Conservation (phyloP, 2,113 vertebrate species). For the Anoplopoma fimbria region DNA sequence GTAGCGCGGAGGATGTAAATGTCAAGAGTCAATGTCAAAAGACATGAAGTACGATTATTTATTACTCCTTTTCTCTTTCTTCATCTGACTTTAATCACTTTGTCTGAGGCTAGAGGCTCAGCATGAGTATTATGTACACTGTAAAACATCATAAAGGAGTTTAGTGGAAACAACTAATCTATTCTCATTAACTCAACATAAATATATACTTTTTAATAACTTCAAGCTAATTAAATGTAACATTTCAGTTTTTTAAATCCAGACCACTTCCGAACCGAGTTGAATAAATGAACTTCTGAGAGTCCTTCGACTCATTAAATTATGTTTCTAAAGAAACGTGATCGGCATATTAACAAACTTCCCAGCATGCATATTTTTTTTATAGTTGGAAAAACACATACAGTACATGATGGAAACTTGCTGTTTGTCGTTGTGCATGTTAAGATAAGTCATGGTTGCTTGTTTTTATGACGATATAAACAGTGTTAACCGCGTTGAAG, state of each 20-base stretch:
- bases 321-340: neutral
- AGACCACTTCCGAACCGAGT: neutral
- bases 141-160: neutral
- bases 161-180: neutral
- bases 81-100: slow-evolving; percentile 10
- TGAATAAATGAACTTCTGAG: neutral
- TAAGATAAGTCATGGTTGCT: neutral
- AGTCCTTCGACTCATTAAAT: neutral
- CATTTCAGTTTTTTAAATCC: neutral
- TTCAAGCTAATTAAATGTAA: neutral
- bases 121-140: neutral
- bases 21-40: no score
- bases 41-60: neutral
- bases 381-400: neutral
- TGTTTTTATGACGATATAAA: neutral
- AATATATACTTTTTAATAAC: neutral
- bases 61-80: neutral
- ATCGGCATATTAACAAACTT: neutral
- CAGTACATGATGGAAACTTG: neutral
- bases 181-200: neutral
- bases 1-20: neutral
- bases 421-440: neutral
- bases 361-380: neutral
- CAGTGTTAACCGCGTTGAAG: neutral
- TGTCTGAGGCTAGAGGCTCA: neutral